phyloP scores from a whole-genome alignment of 1,140 invertebrate genomes.

The Aricia agestis region DNA sequence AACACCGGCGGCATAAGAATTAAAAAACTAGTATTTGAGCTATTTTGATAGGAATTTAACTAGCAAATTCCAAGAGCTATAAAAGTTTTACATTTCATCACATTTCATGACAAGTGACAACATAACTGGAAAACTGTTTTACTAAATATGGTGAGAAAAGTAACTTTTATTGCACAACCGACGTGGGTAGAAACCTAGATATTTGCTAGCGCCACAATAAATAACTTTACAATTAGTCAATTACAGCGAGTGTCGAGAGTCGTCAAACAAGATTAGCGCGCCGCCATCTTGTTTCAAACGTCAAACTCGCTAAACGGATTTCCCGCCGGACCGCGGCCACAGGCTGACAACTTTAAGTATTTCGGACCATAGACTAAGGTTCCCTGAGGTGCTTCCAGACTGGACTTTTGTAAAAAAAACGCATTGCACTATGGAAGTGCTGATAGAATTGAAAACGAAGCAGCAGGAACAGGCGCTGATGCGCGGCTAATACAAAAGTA shows the following conservation, averaged over 20 bases:
- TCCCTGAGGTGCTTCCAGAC: neutral
- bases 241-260: slow-evolving; percentile 16
- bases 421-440: too few relatives aligned
- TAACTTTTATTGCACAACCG: neutral
- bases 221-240: neutral
- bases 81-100: too few relatives aligned
- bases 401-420: neutral
- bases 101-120: neutral
- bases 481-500: too few relatives aligned
- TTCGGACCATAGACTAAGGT: neutral
- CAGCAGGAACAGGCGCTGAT: too few relatives aligned
- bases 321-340: slow-evolving; percentile 31
- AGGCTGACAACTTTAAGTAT: slow-evolving; percentile 14
- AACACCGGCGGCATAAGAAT: too few relatives aligned
- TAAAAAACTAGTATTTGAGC: too few relatives aligned
- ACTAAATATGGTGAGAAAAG: neutral
- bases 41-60: too few relatives aligned
- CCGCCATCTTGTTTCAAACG: slow-evolving; percentile 48
- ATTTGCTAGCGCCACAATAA: neutral
- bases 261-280: slow-evolving; percentile 48
- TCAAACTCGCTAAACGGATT: slow-evolving; percentile 63
- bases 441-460: too few relatives aligned
- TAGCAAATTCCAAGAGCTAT: too few relatives aligned
- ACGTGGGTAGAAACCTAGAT: neutral
- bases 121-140: neutral